Conservation (phyloP, 53 echinoderm and acorn worm species). For the Hippasteria phrygiana region DNA sequence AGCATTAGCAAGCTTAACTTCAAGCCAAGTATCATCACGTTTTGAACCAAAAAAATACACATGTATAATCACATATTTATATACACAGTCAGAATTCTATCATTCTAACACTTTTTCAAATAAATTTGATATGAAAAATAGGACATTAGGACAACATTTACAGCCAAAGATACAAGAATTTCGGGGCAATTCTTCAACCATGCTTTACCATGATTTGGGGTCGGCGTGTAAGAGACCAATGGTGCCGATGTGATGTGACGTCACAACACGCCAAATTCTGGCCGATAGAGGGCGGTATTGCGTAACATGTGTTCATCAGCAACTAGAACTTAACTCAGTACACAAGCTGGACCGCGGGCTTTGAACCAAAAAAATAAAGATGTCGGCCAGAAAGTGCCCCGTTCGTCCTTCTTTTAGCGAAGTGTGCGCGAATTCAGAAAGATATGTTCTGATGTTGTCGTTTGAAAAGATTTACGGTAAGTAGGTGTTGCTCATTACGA, state of each 20-base stretch:
- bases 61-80: neutral
- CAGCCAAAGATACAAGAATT: neutral
- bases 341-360: too few relatives aligned
- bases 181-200: conserved; percentile 10
- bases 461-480: conserved; percentile 31
- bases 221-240: conserved; percentile 63
- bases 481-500: neutral
- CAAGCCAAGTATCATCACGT: too few relatives aligned
- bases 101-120: neutral
- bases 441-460: conserved; percentile 36
- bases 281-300: conserved; percentile 50
- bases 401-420: conserved; percentile 9
- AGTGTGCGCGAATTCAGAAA: conserved; percentile 39
- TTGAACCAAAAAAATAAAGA: neutral
- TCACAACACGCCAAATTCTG: neutral
- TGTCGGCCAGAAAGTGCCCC: conserved; percentile 16
- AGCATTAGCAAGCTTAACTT: too few relatives aligned
- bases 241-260: conserved; percentile 46
- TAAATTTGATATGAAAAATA: neutral
- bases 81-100: neutral
- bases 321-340: too few relatives aligned
- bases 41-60: conserved; percentile 3
- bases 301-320: neutral
- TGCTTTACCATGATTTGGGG: conserved; percentile 52
- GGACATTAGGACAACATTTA: neutral